Evolutionary conservation across 2,888 invertebrate species (phyloP).

Genomic region (Petrolisthes manimaculis): DNA sequence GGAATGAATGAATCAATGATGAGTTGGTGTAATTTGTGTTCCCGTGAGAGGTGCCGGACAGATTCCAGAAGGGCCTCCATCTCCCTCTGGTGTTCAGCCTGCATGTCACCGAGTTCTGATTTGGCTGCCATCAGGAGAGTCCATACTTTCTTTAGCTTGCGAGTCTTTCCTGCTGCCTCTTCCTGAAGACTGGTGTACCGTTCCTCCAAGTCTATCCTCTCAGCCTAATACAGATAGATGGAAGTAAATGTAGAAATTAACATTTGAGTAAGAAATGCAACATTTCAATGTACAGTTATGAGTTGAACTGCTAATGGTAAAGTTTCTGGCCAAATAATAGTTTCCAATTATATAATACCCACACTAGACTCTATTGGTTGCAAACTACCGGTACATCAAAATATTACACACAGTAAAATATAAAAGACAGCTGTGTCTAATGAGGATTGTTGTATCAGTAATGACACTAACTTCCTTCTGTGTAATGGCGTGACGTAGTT

Average conservation of each 20-base stretch:
- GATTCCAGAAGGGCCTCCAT: conserved; percentile 96
- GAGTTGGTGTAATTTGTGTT: conserved; percentile 89
- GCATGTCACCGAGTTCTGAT: conserved; percentile 83
- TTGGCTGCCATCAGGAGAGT: conserved; percentile 87
- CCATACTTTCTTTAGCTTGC: conserved; percentile 91
- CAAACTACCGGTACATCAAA: neutral
- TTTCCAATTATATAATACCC: too few species aligned
- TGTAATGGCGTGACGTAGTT: conserved; percentile 84
- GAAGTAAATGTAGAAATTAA: too few species aligned
- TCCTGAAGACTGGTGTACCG: conserved; percentile 95
- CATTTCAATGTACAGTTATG: too few species aligned
- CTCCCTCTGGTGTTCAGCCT: conserved; percentile 95
- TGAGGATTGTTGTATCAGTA: neutral
- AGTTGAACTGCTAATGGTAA: too few species aligned
- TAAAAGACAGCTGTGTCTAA: neutral
- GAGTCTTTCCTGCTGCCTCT: conserved; percentile 91
- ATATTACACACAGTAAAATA: neutral
- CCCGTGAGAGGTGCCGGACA: conserved; percentile 88
- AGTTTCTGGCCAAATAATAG: too few species aligned
- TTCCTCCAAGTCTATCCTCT: conserved; percentile 92
- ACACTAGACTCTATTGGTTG: too few species aligned
- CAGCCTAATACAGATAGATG: conserved; percentile 75
- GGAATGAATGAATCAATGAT: conserved; percentile 95
- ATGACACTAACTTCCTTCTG: conserved; percentile 80
- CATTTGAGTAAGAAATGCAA: too few species aligned